Conservation (phyloP, 2,888 invertebrate species). For the Pecten maximus region DNA sequence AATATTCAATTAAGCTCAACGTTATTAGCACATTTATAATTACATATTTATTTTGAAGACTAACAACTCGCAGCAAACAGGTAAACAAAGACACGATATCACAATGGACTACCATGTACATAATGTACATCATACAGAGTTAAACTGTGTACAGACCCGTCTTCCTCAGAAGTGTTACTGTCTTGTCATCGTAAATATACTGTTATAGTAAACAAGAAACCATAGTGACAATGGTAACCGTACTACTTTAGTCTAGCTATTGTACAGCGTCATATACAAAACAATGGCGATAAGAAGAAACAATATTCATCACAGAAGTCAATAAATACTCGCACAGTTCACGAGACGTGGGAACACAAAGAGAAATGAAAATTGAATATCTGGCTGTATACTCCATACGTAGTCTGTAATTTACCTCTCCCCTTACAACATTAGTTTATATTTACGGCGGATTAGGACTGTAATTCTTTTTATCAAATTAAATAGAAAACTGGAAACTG, state of each 20-base stretch:
- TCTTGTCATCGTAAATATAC: too few species aligned
- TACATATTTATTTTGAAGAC: too few species aligned
- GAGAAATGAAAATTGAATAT: slow-evolving; percentile 23
- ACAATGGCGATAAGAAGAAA: background rate
- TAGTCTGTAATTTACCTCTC: slow-evolving; percentile 14
- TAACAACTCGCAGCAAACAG: too few species aligned
- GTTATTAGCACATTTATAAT: too few species aligned
- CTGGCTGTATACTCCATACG: background rate
- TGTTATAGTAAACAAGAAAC: too few species aligned
- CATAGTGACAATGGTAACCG: too few species aligned
- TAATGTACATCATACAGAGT: too few species aligned
- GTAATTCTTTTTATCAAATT: slow-evolving; percentile 30
- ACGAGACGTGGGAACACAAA: background rate
- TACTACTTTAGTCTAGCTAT: background rate
- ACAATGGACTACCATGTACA: too few species aligned
- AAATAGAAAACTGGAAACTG: slow-evolving; percentile 21
- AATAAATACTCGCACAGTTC: background rate
- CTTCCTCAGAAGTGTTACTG: too few species aligned
- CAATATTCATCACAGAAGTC: background rate
- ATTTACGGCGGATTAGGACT: background rate
- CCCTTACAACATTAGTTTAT: background rate
- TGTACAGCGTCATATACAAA: background rate
- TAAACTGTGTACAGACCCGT: too few species aligned
- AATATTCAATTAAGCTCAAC: too few species aligned
- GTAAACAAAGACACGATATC: too few species aligned